A percentile compares a stretch with the other conserved stretches of the same genome.
Evolutionary conservation across 2,797 vertebrate genomes (phyloP).

Genomic region (Lophius americanus): DNA sequence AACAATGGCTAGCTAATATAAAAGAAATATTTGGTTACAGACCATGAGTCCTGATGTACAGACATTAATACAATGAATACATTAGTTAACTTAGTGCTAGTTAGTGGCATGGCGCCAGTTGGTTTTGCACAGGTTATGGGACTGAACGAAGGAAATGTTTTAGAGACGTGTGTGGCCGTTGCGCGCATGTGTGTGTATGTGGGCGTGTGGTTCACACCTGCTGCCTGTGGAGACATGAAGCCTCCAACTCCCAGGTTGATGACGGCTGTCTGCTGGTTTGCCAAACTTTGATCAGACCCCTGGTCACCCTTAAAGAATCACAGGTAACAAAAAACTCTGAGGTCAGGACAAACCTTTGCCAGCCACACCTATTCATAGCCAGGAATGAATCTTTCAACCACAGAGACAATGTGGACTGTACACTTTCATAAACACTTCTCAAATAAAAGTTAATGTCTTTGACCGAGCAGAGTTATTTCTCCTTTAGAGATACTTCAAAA

Average conservation of each 20-base stretch:
- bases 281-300: constrained; percentile 89
- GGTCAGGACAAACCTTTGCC: not conserved
- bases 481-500: too few relatives aligned
- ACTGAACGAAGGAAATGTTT: constrained; percentile 28
- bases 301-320: constrained; percentile 84
- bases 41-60: constrained; percentile 37
- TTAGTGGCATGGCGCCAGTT: constrained; percentile 46
- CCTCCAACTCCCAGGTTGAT: constrained; percentile 94
- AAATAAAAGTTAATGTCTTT: not conserved
- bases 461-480: too few relatives aligned
- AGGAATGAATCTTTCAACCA: not conserved
- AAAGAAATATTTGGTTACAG: constrained; percentile 56
- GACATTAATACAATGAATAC: constrained; percentile 42
- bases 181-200: not conserved
- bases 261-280: constrained; percentile 92
- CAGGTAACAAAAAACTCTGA: constrained; percentile 24
- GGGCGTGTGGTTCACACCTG: constrained; percentile 80
- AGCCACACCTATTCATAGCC: not conserved
- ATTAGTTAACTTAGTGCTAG: constrained; percentile 49
- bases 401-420: not conserved
- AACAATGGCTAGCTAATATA: constrained; percentile 51
- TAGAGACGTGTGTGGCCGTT: not conserved
- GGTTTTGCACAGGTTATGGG: constrained; percentile 35
- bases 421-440: not conserved
- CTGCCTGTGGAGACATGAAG: constrained; percentile 93